Evolutionary conservation across 2,113 vertebrate genomes (phyloP), one percentile per base, ranked within the genome.

Genomic region (Lontra canadensis): DNA sequence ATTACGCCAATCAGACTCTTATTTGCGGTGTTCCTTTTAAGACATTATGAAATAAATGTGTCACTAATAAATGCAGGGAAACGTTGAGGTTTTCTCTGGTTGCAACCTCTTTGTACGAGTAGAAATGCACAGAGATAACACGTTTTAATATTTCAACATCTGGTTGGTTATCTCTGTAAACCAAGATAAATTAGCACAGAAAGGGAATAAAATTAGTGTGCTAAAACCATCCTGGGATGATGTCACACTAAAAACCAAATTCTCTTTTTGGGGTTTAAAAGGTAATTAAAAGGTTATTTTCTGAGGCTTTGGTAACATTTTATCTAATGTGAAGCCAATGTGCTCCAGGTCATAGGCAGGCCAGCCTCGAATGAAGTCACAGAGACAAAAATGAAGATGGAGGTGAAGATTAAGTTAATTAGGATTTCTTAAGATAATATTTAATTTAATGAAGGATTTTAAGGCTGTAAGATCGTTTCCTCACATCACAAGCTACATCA

Each of bases 391-490:
- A 96, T 94, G 97, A 98, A 98, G 98, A 98, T 98, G 96, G 98
- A 98, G 95, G 97, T 84, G 94, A 97, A 98, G 98, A 99, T 99
- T 99, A 98, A 98, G 98, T 98, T 98, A 98, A 98, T 99, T 98
- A 98, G 98, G 98, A 98, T 99, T 99, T 98, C 98, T 99, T 99
- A 99, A 98, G 96, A 99, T 98, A 99, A 99, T 98, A 99, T 99
- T 99, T 98, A 98, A 98, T 98, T 98, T 99, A 98, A 79, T 17
- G n/a, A 95, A 69, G 97, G 81, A 96, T 94, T 98, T 95, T 59
- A 93, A 93, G 87, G 63, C 92, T 74, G 10, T 29, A 34, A 61
- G 88, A 61, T 71, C 47, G 82, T 90, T 95, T 97, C 67, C 55
- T 96, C 76, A 94, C 94, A 93, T 91, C 84, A 55, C 91, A 94